Evolutionary conservation across 2,888 invertebrate species (phyloP), one percentile per base, ranked within the genome.

Genomic region (Leptarthrus brevirostris): DNA sequence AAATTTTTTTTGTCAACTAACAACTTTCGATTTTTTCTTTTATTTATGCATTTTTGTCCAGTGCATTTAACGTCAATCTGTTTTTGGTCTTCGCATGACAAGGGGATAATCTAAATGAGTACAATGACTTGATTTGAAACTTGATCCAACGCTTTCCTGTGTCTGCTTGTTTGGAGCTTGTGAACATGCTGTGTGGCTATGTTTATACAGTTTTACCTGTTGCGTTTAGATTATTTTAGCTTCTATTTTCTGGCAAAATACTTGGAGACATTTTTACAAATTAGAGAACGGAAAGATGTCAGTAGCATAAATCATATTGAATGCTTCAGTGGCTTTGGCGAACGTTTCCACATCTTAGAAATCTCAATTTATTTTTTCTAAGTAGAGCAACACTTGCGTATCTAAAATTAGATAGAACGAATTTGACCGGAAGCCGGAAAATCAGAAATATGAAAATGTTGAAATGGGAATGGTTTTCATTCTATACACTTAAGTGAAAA

Each of bases 91-190:
- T 58, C 58, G 36, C 16, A 18, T 40, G n/a, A 40, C 40, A 20
- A 58, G 36, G 20, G 34, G 12, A 12, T 36, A 40, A 36, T 58
- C 36, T 58, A 58, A 58, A 58, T 58, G 58, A 58, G 58, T 34
- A 58, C 58, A 58, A 58, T 58, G 58, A 58, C 58, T 26, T 58
- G 58, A 58, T 36, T 26, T 58, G 58, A 58, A 58, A 58, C 58
- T 36, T 40, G 58, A 58, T 58, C 58, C 58, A 18, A 5, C 26
- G 26, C 6, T 34, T 16, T 30, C 26, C 18, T 56, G 26, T 56
- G 56, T 8, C 58, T 14, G 58, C 34, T 14, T 14, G 44, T 12
- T 44, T 44, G 30, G 30, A 30, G 30, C 8, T 30, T 30, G 30
- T 30, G 30, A 30, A 5, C 30, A 8, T 8, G 8, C 4, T 5